Evolutionary conservation across 2,797 vertebrate genomes (phyloP), one percentile per base, ranked within the genome.

Genomic region (Echiichthys vipera): DNA sequence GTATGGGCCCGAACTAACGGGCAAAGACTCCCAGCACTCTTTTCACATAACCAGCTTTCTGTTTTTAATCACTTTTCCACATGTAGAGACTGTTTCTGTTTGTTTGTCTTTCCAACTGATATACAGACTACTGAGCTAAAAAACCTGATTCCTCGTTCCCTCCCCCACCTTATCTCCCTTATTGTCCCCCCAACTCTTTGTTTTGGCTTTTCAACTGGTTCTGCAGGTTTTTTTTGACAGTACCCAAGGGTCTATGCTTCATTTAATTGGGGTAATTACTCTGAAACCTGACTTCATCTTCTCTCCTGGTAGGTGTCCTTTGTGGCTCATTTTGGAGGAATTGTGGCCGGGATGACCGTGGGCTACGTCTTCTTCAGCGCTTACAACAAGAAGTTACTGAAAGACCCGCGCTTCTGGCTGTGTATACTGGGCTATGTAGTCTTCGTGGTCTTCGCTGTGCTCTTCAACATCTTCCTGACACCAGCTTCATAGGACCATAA

Each of bases 301-400:
- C 51, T 40, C 24, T 62, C 18, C 37, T 27, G 36, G 17, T 63
- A 98, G 97, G 97, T 98, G 34, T 98, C 97, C 36, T 97, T 98
- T 63, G 96, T 97, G 71, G 96, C 97, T 74, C 97, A 98, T 77
- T 93, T 98, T 32, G 97, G 94, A 5, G 97, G 97, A 0, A 94
- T 95, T 9, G 82, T 95, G 49, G 96, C 97, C 2, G 97, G 97
- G 17, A 97, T 98, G 96, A 96, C 96, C 39, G 83, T 98, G 5
- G 97, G 96, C 57, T 98, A 97, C 49, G 95, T 96, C 13, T 96
- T 98, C 88, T 98, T 98, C 86, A 97, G 95, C 56, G 94, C 86
- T 72, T 98, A 96, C 87, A 91, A 96, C 89, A 84, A 93, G 77
- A 95, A 95, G 47, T 90, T 97, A 5, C 90, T 97, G 30, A 96